Evolutionary conservation across 2,888 invertebrate genomes (phyloP).

Genomic region (Mesorhabditis belari): DNA sequence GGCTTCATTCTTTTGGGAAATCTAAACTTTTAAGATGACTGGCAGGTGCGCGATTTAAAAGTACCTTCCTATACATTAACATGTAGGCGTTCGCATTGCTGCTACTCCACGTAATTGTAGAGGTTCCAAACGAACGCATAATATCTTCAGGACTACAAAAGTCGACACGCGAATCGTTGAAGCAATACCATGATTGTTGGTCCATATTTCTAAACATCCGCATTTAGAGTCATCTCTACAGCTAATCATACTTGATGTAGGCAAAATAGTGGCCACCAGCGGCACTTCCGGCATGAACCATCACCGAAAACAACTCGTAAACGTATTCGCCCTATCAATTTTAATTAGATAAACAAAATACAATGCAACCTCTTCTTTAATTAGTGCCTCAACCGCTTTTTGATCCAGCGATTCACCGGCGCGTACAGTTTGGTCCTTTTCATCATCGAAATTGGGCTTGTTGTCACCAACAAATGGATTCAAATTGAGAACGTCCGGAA

Average conservation of each 20-base stretch:
- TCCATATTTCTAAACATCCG: constrained; percentile 55
- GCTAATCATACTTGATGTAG: constrained; percentile 70
- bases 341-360: too few relatives aligned
- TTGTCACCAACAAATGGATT: constrained; percentile 65
- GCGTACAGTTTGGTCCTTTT: not conserved
- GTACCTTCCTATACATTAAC: constrained; percentile 74
- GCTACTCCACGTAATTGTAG: constrained; percentile 61
- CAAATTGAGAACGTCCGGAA: constrained; percentile 72
- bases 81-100: constrained; percentile 82
- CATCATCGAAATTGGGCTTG: not conserved
- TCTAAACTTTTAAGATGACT: constrained; percentile 30
- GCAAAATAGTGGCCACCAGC: constrained; percentile 85
- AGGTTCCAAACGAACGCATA: constrained; percentile 72
- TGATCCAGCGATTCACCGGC: constrained; percentile 19
- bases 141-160: constrained; percentile 47
- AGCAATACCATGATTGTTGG: constrained; percentile 73
- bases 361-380: constrained; percentile 16
- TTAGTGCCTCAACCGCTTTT: constrained; percentile 21
- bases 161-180: constrained; percentile 77
- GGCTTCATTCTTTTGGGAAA: constrained; percentile 46
- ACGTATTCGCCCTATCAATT: constrained; percentile 64
- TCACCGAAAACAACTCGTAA: constrained; percentile 81
- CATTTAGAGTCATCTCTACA: not conserved
- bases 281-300: constrained; percentile 85
- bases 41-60: not conserved